Evolutionary conservation across 1,140 invertebrate species (phyloP).

Genomic region (Bathynomus jamesi): DNA sequence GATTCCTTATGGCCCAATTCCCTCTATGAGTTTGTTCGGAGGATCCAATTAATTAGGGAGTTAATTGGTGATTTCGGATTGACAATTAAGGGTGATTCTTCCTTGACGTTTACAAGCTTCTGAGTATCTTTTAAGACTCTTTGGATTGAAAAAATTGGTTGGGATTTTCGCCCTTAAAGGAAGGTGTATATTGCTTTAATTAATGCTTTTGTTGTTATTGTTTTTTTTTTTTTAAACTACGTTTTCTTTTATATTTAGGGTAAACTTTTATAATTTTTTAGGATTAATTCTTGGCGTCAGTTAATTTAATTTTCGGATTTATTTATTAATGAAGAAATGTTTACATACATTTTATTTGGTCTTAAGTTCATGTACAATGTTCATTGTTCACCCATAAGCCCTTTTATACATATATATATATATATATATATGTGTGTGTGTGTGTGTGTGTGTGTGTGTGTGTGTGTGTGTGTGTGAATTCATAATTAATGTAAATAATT

Average conservation of each 20-base stretch:
- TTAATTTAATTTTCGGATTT: no score
- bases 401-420: not conserved
- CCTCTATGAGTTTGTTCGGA: not conserved
- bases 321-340: no score
- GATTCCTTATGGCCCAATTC: no score
- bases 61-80: not conserved
- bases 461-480: not conserved
- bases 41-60: not conserved
- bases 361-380: no score
- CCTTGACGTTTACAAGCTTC: constrained; percentile 1
- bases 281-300: no score
- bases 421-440: not conserved
- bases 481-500: not conserved
- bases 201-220: no score
- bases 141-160: not conserved
- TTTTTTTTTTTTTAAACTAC: no score
- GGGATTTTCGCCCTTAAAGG: not conserved
- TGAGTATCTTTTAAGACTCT: not conserved
- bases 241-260: no score
- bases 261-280: no score
- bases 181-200: no score
- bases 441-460: not conserved
- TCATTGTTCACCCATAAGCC: no score
- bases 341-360: no score
- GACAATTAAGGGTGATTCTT: not conserved